Conservation (phyloP, 2,797 vertebrate genomes). For the Alcedo quadribrachys region DNA sequence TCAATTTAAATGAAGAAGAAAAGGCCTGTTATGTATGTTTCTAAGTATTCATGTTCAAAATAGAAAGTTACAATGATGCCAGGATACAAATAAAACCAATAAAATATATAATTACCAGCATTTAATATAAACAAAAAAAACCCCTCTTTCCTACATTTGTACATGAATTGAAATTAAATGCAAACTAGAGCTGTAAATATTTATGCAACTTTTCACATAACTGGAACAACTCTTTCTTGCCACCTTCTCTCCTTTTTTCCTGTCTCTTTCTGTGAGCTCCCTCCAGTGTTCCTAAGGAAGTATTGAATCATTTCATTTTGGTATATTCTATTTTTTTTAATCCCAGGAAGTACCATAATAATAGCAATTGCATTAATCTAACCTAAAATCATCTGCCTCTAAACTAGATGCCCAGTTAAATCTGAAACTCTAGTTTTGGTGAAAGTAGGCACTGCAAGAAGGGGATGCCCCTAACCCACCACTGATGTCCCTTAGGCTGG, state of each 20-base stretch:
- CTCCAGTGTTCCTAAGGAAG: conserved; percentile 66
- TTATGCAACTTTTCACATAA: background rate
- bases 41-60: background rate
- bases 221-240: background rate
- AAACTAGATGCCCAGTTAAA: background rate
- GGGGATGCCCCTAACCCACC: background rate
- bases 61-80: conserved; percentile 29
- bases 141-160: background rate
- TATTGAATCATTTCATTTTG: conserved; percentile 26
- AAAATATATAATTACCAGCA: background rate
- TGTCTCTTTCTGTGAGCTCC: conserved; percentile 72
- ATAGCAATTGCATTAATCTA: background rate
- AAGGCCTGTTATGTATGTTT: conserved; percentile 30
- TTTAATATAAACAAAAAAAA: conserved; percentile 6
- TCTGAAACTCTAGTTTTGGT: background rate
- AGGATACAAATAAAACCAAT: background rate
- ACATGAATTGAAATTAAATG: background rate
- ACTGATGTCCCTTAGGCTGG: background rate
- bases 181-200: background rate
- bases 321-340: background rate
- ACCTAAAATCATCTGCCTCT: background rate
- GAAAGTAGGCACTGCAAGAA: background rate
- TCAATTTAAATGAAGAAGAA: conserved; percentile 41
- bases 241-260: background rate
- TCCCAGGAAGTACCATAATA: background rate